A percentile compares a stretch with the other conserved stretches of the same genome.
phyloP scores from a whole-genome alignment of 1,140 invertebrate species.

The Drosophila nikananu region DNA sequence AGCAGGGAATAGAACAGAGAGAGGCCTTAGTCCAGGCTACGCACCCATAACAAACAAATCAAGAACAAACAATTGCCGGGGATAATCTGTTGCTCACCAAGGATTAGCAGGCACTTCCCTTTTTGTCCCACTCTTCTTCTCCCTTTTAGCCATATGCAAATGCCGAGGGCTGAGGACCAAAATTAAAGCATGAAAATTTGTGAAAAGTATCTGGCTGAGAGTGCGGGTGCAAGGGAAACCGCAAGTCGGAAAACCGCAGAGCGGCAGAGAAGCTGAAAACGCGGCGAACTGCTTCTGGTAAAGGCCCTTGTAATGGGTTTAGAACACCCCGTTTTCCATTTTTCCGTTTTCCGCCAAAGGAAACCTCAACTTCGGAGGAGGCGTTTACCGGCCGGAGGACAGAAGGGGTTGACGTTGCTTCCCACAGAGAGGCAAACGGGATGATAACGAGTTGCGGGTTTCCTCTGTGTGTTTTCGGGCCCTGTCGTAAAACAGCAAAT shows the following conservation, averaged over 20 bases:
- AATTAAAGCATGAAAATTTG: conserved; percentile 82
- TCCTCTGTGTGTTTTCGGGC: conserved; percentile 30
- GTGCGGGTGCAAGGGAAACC: conserved; percentile 40
- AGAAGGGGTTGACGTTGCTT: conserved; percentile 60
- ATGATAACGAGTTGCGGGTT: conserved; percentile 80
- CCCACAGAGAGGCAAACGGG: conserved; percentile 37
- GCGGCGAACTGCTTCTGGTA: conserved; percentile 34
- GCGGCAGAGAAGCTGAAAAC: conserved; percentile 37
- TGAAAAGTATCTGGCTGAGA: conserved; percentile 46
- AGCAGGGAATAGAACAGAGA: conserved; percentile 14
- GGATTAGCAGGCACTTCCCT: conserved; percentile 61
- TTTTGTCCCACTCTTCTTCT: conserved; percentile 18
- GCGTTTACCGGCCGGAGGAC: conserved; percentile 41
- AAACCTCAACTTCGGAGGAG: conserved; percentile 25
- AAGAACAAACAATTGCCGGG: conserved; percentile 78
- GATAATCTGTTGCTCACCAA: conserved; percentile 82
- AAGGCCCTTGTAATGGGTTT: conserved; percentile 75
- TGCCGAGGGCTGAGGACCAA: conserved; percentile 37
- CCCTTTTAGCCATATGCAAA: conserved; percentile 65
- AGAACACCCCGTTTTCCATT: conserved; percentile 68
- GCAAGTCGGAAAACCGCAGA: conserved; percentile 56
- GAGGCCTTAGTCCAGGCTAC: conserved; percentile 30
- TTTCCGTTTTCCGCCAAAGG: conserved; percentile 13
- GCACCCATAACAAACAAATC: conserved; percentile 76
- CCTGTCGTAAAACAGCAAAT: conserved; percentile 73